Evolutionary conservation across 2,113 vertebrate species (phyloP).

Genomic region (Rhinolophus sinicus): DNA sequence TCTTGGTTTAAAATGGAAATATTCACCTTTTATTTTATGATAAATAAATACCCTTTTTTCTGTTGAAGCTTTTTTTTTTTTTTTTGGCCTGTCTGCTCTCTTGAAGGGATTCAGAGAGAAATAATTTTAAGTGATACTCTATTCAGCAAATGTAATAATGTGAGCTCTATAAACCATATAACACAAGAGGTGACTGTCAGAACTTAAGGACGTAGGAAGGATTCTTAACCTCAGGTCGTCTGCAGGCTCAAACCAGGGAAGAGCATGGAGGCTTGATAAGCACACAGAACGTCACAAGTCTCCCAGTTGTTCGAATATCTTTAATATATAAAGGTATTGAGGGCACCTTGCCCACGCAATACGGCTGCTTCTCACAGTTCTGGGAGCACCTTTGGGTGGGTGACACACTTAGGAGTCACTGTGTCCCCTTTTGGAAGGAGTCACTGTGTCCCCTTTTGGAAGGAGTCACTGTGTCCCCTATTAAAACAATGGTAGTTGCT

Average conservation of each 20-base stretch:
- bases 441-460: background rate
- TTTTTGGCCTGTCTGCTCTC: background rate
- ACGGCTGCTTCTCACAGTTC: background rate
- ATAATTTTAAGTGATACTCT: background rate
- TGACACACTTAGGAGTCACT: background rate
- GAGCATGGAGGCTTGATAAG: background rate
- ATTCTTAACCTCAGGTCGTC: background rate
- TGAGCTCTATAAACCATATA: background rate
- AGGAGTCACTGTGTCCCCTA: background rate
- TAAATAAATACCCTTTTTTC: background rate
- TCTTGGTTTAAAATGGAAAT: background rate
- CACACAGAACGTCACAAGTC: background rate
- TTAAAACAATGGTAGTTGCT: background rate
- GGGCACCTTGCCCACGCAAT: background rate
- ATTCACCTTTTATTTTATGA: background rate
- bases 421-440: background rate
- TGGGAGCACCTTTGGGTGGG: background rate
- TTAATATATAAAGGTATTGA: background rate
- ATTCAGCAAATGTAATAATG: background rate
- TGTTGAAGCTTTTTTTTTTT: background rate
- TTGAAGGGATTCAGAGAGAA: background rate
- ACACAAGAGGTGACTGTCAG: background rate
- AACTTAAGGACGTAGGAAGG: background rate
- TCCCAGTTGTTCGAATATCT: background rate
- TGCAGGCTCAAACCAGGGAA: background rate